Evolutionary conservation across 2,888 invertebrate species (phyloP).

Genomic region (Dryobotodes eremita): DNA sequence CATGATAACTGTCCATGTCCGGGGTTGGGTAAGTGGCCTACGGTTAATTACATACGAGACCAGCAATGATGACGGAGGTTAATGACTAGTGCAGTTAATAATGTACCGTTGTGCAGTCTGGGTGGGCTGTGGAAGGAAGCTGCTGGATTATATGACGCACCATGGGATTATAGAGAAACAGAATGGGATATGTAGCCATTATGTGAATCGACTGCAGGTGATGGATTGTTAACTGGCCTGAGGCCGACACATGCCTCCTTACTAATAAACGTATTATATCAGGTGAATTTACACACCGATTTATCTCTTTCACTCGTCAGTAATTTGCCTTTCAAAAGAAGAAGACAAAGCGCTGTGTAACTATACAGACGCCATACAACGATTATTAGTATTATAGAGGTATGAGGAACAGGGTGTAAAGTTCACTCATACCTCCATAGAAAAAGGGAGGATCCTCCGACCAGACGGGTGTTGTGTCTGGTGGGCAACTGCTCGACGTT

Average conservation of each 20-base stretch:
- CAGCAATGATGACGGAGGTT: conserved; percentile 54
- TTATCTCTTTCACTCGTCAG: too few relatives aligned
- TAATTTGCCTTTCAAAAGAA: too few relatives aligned
- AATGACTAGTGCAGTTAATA: conserved; percentile 55
- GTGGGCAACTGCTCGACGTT: too few relatives aligned
- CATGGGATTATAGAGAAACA: conserved; percentile 34
- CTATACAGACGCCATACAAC: too few relatives aligned
- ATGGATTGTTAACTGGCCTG: conserved; percentile 9
- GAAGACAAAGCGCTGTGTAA: too few relatives aligned
- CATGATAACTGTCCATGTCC: conserved; percentile 55
- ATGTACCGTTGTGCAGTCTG: conserved; percentile 41
- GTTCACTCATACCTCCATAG: too few relatives aligned
- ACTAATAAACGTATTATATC: too few relatives aligned
- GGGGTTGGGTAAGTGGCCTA: conserved; percentile 27
- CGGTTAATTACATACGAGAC: conserved; percentile 57
- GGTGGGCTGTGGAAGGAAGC: conserved; percentile 40
- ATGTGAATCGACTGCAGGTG: conserved; percentile 18
- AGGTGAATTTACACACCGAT: too few relatives aligned
- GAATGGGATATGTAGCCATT: conserved; percentile 29
- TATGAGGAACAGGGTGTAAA: too few relatives aligned
- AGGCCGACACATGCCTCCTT: neutral
- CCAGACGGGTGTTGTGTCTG: too few relatives aligned
- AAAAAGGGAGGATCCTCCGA: too few relatives aligned
- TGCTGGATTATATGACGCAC: conserved; percentile 22
- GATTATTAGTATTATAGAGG: too few relatives aligned